phyloP scores from a whole-genome alignment of 2,797 vertebrate genomes.

The Nothura maculosa region DNA sequence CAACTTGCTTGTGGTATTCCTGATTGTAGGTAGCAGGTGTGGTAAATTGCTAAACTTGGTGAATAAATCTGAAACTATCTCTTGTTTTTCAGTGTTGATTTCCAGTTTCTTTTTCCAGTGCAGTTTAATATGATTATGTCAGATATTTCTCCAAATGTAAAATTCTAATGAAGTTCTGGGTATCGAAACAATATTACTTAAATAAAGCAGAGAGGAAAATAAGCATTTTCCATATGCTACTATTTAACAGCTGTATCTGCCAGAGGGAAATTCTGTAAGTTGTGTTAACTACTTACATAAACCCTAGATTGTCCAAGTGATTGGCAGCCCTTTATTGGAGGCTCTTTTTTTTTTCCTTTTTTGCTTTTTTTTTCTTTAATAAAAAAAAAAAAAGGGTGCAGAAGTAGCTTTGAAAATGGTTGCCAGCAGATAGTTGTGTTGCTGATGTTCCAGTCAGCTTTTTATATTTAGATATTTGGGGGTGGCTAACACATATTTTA shows the following conservation, averaged over 20 bases:
- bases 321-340: background rate
- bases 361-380: no score
- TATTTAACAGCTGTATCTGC: background rate
- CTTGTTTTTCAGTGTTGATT: background rate
- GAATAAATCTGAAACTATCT: background rate
- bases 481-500: background rate
- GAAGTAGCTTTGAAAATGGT: background rate
- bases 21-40: background rate
- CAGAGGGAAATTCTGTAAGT: background rate
- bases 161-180: background rate
- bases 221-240: background rate
- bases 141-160: background rate
- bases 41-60: background rate
- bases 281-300: background rate
- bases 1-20: background rate
- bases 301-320: background rate
- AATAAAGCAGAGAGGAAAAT: background rate
- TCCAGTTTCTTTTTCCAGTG: background rate
- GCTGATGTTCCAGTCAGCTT: background rate
- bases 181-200: fast-evolving
- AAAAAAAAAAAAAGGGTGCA: background rate
- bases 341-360: background rate
- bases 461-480: background rate
- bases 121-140: background rate
- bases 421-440: background rate